Base-by-base conservation (phyloP, 2,888 invertebrate species). In the Lasioglossum malachurum region DNA sequence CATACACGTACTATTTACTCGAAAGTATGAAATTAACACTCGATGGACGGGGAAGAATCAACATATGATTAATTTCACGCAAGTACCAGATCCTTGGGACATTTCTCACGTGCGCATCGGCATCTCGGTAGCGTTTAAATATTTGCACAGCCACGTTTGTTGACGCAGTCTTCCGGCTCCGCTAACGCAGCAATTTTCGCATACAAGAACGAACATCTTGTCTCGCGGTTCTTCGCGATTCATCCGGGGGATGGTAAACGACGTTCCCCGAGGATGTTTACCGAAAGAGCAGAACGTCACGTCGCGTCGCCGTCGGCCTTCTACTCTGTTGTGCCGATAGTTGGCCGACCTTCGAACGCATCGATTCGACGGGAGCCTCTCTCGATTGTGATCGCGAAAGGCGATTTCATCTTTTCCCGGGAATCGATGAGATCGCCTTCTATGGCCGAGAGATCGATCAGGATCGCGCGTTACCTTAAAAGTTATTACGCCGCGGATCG, bases 391-490 rank as follows among this genome's bases (percentile, higher is more conserved):
- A 76, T 67, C 75, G 80, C 41, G 80, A 82, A 74, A 75, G 82
- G 73, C 67, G 73, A 44, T 72, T 27, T 53, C 82, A 73, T 83
- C 64, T 82, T 71, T 78, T 41, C 75, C 19, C 19, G 41, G 60
- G 69, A 71, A 84, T 78, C 84, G 53, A 27, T 38, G 53, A 53
- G 60, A 49, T 44, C 41, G 19, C 71, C 83, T 72, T 84, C 60
- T 83, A 84, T 2, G 78, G 85, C 27, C 53, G 49, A 49, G 44
- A 72, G 71, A 76, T 75, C 85, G 72, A 83, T 83, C 83, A 19
- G 73, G 53, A 77, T 53, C 49, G 35, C 57, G 38, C 53, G 64
- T 35, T 83, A 31, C 73, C 84, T 74, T 84, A 77, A 84, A 77
- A 84, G 84, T 83, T 83, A 27, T 57, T 46, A 31, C 44, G 35